Conservation (phyloP, 2,888 invertebrate species). For the Dynastes maya region DNA sequence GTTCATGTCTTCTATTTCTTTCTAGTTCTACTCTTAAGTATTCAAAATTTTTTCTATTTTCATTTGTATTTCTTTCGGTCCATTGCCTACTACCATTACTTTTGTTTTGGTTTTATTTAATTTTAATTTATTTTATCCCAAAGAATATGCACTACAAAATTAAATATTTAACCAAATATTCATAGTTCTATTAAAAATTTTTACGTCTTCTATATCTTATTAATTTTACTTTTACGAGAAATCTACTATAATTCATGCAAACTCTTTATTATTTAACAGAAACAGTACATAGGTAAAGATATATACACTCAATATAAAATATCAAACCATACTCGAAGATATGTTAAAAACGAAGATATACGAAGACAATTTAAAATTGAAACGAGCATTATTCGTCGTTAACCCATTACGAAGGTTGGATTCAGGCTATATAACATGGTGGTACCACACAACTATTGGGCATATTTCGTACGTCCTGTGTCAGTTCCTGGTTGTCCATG, state of each 20-base stretch:
- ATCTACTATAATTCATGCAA: conserved; percentile 24
- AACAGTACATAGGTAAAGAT: conserved; percentile 16
- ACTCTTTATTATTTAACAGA: conserved; percentile 38
- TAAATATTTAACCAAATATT: no score
- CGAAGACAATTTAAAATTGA: neutral
- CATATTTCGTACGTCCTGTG: conserved; percentile 27
- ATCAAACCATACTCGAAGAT: conserved; percentile 14
- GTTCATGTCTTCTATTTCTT: no score
- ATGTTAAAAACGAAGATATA: conserved; percentile 13
- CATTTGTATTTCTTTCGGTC: no score
- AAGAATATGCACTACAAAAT: no score
- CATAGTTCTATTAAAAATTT: no score
- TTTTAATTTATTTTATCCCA: no score
- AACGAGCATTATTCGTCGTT: conserved; percentile 9
- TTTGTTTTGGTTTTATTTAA: no score
- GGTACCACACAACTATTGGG: conserved; percentile 29
- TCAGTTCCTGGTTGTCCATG: conserved; percentile 65
- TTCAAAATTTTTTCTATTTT: no score
- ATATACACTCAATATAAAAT: conserved; percentile 24
- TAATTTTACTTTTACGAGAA: neutral
- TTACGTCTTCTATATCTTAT: neutral
- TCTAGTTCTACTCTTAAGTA: no score
- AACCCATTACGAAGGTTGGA: neutral
- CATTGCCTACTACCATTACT: no score
- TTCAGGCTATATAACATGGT: conserved; percentile 32